Evolutionary conservation across 2,888 invertebrate species (phyloP), one percentile per base, ranked within the genome.

Genomic region (Coenonympha glycerion): DNA sequence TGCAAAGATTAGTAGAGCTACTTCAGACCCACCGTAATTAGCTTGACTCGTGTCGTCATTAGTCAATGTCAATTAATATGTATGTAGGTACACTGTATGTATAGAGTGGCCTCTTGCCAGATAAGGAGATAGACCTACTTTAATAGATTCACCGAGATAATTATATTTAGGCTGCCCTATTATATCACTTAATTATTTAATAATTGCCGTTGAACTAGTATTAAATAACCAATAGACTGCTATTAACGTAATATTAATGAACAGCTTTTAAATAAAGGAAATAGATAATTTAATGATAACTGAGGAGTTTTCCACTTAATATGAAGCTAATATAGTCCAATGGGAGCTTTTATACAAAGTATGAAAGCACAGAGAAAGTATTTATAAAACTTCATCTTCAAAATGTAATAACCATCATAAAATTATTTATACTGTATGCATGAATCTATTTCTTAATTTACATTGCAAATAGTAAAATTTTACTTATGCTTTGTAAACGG

Each of bases 21-120:
- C n/a, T n/a, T n/a, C 26, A 15, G 47, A 57, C 49, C 52, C 37
- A 44, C 54, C 50, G 56, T 56, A 58, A 56, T 58, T 58, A 58
- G 49, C 33, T 42, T 19, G 31, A 47, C 47, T 51, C 45, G 40
- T 54, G 31, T 48, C 36, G 45, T 41, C 46, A 56, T 58, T 56
- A 49, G 30, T 56, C 58, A 55, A 44, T 55, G 58, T 56, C 58
- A 54, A 47, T 53, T 55, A 57, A 54, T 52, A 53, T 53, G 46
- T n/a, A n/a, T n/a, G n/a, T n/a, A n/a, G n/a, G n/a, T n/a, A n/a
- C n/a, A n/a, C n/a, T n/a, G n/a, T n/a, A n/a, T n/a, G n/a, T 54
- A 52, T 47, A 44, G 42, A 44, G 51, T 51, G 50, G 52, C 46
- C 46, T 54, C 34, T 47, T 47, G 46, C 41, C 42, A 41, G 46